A percentile compares a stretch with the other conserved stretches of the same genome.
phyloP scores from a whole-genome alignment of 2,113 vertebrate genomes.

The Cynoglossus semilaevis region DNA sequence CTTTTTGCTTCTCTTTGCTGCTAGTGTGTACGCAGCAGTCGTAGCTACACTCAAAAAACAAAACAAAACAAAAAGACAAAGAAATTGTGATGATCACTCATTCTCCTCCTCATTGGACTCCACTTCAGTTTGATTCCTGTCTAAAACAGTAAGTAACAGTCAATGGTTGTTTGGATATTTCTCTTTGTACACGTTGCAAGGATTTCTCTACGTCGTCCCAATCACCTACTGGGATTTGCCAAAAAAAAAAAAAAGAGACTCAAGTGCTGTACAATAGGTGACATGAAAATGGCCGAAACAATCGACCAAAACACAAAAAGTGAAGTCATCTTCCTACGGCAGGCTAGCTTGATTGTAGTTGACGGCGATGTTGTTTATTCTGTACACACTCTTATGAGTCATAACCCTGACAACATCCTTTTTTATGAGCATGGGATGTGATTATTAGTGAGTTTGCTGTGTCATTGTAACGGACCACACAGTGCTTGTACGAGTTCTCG shows the following conservation, averaged over 20 bases:
- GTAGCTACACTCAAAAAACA: constrained; percentile 8
- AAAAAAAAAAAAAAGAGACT: constrained; percentile 41
- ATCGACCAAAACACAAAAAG: constrained; percentile 10
- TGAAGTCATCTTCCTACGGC: constrained; percentile 25
- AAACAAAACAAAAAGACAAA: background rate
- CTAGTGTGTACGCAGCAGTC: constrained; percentile 14
- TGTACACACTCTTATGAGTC: constrained; percentile 52
- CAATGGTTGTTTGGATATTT: constrained; percentile 35
- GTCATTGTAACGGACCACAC: constrained; percentile 73
- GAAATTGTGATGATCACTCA: constrained; percentile 10
- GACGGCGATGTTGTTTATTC: constrained; percentile 47
- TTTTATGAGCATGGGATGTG: constrained; percentile 38
- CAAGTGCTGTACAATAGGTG: constrained; percentile 48
- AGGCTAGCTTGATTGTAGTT: constrained; percentile 58
- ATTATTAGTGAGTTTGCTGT: constrained; percentile 73
- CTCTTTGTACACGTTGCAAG: constrained; percentile 31
- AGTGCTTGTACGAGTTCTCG: constrained; percentile 74
- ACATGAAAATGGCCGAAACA: constrained; percentile 45
- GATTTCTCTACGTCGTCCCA: constrained; percentile 18
- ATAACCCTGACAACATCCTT: constrained; percentile 23
- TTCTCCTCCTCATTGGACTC: constrained; percentile 35
- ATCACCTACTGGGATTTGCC: constrained; percentile 19
- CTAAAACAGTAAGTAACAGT: constrained; percentile 33
- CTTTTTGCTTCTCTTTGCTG: constrained; percentile 7
- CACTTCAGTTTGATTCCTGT: constrained; percentile 36